Base-by-base conservation (phyloP, 2,888 invertebrate species). In the Megaustenia siamemsis region DNA sequence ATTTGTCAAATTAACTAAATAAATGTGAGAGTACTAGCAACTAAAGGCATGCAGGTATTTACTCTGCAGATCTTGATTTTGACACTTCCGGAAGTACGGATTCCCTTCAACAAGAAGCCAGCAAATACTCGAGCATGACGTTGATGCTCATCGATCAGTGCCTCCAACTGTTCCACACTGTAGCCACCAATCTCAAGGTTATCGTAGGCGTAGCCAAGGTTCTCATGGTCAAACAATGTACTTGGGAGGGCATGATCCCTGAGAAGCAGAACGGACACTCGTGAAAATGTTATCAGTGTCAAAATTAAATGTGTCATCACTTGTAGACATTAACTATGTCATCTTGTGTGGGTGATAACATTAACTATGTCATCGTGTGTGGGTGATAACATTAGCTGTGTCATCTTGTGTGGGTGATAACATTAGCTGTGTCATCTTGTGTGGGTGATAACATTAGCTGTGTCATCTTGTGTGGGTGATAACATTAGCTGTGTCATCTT, bases 131-230 rank as follows among this genome's bases (percentile, higher is more conserved):
- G 60, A 35, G 86, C 71, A 24, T 86, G 71, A 18, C 63, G 63
- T 69, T 85, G 84, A 5, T 69, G 28, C 6, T 84, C 35, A 35
- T 84, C 60, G 35, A 88, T 85, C 38, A 84, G 53, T 0, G 84
- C 68, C 81, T 88, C 86, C 21, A 88, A 66, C 32, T 86, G n/a
- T 84, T 90, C 90, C 68, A 88, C 56, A 68, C 53, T 83, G 86
- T 88, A 35, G 40, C 89, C 83, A 63, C 90, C 43, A 83, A 90
- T 78, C 18, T 90, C 24, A 45, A 87, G 77, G 86, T 86, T 83
- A 77, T 88, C 88, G 69, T 88, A 87, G 49, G 82, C 63, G 75
- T 88, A 88, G 53, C 84, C 78, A 3, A 87, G 84, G 32, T 87
- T 73, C 63, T 88, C 84, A 75, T 87, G 86, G 60, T 88, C 83